A percentile compares a stretch with the other conserved stretches of the same genome.
These are phyloP conservation scores for Lutjanus erythropterus DNA, from an alignment of 2,113 vertebrate species.

Conservation along the genomic window DNA sequence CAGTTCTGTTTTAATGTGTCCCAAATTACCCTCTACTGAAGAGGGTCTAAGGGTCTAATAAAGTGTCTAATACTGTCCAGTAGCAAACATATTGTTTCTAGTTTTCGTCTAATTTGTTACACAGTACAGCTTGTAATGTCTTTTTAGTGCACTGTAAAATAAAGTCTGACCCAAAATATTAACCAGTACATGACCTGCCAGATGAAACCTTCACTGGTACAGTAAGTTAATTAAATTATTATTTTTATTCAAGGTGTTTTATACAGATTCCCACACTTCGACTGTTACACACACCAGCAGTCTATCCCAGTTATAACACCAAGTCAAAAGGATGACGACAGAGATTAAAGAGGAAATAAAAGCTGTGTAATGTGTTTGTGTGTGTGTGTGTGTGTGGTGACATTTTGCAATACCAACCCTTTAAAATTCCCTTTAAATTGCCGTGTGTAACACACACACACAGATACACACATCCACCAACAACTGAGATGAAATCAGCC, in stretches of 20 bases:
- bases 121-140: no score
- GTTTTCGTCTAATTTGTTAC: no score
- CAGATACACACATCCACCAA: neutral
- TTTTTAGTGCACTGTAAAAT: no score
- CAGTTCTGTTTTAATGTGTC: no score
- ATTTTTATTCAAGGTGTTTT: neutral
- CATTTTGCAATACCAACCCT: conserved; percentile 15
- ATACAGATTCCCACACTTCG: neutral
- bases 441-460: conserved; percentile 23
- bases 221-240: neutral
- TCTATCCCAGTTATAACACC: neutral
- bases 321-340: neutral
- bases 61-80: no score
- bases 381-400: conserved; percentile 8
- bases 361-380: conserved; percentile 14
- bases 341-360: conserved; percentile 6
- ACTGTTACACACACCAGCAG: neutral
- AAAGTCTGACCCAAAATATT: no score
- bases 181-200: neutral
- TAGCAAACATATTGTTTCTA: no score
- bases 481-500: conserved; percentile 46
- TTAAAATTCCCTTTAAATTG: conserved; percentile 41
- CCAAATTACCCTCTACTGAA: no score
- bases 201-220: neutral
- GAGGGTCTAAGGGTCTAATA: no score